Evolutionary conservation across 2,888 invertebrate species (phyloP), one percentile per base, ranked within the genome.

Genomic region (Halocaridina rubra): DNA sequence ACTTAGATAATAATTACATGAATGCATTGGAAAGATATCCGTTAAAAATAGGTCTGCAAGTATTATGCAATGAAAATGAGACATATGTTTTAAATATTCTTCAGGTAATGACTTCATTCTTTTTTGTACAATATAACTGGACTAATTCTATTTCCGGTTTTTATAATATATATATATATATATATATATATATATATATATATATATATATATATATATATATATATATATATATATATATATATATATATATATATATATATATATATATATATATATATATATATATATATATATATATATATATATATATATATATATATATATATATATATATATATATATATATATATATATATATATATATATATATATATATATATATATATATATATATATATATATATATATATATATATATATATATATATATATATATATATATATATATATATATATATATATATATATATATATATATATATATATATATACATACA

Each of bases 341-440:
- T n/a, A 22, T 61, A 61, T 61, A 22, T n/a, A 61, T 61, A 61
- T 61, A 61, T 61, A 61, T 61, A 61, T 61, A n/a, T 61, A 61
- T 61, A 61, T 19, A 61, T 61, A 22, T 61, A 61, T 22, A 61
- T 61, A 61, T n/a, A 22, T 61, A 61, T 61, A 61, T 61, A 19
- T 61, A 61, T 61, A 4, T 27, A 82, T 22, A 29, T 64, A 82
- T 46, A 64, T 84, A 84, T 72, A 59, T 84, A 84, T 19, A 72
- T 72, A 72, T 72, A 72, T 29, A 72, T 72, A 30, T 72, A 72
- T 30, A 72, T 72, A 72, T 72, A 30, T 72, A 72, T 72, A 72
- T 72, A 29, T 72, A 72, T 72, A 72, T 30, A 72, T 29, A 72
- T 72, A 72, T 72, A 72, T 29, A 72, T 72, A 72, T 72, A 72